Conservation (phyloP, 2,888 invertebrate genomes). For the Campopleginae sp. region DNA sequence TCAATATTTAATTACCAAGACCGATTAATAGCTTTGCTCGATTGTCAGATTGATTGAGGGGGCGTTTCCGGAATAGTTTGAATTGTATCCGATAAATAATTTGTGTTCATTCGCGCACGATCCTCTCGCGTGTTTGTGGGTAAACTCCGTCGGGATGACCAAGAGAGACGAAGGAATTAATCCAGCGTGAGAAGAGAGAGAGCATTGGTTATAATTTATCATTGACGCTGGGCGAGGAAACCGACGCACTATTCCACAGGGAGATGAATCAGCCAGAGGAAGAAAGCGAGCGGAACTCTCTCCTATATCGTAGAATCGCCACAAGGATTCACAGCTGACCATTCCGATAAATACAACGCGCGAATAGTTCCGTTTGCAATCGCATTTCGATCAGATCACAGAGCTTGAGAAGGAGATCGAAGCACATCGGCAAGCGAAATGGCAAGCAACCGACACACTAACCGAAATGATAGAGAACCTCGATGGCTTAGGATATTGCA, state of each 20-base stretch:
- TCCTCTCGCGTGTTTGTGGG: background rate
- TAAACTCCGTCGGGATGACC: too few species aligned
- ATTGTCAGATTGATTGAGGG: background rate
- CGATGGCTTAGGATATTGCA: slow-evolving; percentile 4
- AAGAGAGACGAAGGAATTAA: slow-evolving; percentile 4
- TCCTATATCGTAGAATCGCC: background rate
- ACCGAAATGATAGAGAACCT: background rate
- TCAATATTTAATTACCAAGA: background rate
- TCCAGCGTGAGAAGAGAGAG: background rate
- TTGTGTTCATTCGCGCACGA: background rate
- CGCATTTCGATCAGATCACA: slow-evolving; percentile 5
- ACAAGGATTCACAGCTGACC: slow-evolving; percentile 8
- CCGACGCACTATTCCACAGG: background rate
- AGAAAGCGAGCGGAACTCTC: background rate
- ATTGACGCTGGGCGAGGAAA: background rate
- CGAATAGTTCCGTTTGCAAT: slow-evolving; percentile 11
- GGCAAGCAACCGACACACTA: background rate
- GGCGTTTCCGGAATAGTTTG: background rate
- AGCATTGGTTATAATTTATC: background rate
- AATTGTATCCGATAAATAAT: slow-evolving; percentile 3
- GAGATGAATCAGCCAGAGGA: background rate
- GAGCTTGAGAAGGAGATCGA: background rate
- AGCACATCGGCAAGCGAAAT: background rate
- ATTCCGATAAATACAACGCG: background rate
- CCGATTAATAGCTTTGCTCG: background rate